Evolutionary conservation across 2,797 vertebrate species (phyloP).

Genomic region (Sylvia borin): DNA sequence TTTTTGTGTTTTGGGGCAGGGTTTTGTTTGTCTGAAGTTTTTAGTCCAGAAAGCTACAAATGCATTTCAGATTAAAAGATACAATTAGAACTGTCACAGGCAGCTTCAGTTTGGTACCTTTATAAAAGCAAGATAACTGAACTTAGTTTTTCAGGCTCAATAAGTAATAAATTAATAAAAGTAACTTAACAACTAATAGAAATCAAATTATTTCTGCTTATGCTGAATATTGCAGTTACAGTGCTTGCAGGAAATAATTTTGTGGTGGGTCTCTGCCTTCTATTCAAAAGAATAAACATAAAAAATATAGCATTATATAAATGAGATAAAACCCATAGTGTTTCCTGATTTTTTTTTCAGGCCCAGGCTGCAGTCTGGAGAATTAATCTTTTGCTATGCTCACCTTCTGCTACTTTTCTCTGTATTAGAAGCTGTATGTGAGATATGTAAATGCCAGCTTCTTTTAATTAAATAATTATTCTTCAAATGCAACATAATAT

Average conservation of each 20-base stretch:
- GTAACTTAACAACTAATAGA: not conserved
- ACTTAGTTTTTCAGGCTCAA: not conserved
- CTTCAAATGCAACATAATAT: not conserved
- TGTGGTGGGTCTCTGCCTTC: not conserved
- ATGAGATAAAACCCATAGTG: not conserved
- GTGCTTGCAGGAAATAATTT: not conserved
- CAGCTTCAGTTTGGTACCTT: not conserved
- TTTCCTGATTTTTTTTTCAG: not conserved
- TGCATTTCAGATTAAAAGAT: not conserved
- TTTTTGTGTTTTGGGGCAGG: fast-evolving
- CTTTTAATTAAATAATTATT: not conserved
- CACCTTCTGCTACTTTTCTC: not conserved
- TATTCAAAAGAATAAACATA: not conserved
- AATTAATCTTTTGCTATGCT: not conserved
- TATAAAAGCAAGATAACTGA: not conserved
- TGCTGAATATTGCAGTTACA: not conserved
- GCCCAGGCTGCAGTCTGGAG: not conserved
- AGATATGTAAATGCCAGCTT: not conserved
- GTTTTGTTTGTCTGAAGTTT: not conserved
- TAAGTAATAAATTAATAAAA: not conserved
- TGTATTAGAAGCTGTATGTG: not conserved
- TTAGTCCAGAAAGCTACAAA: not conserved
- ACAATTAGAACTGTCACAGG: not conserved
- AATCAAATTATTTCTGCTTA: not conserved
- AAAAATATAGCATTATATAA: not conserved